phyloP scores from a whole-genome alignment of 2,113 vertebrate genomes.

The Anoplopoma fimbria region DNA sequence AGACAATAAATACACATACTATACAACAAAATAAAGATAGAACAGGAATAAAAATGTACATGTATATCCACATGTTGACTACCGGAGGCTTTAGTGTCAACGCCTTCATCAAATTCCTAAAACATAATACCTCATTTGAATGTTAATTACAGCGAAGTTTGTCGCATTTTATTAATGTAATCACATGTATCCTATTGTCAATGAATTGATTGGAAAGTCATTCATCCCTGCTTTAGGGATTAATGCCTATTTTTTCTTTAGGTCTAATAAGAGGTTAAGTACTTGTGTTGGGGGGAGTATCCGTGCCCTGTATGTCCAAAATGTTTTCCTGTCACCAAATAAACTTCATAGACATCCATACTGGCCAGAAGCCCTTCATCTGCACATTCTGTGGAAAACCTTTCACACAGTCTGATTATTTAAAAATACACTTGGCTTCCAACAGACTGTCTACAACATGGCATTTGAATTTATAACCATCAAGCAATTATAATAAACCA shows the following conservation, averaged over 20 bases:
- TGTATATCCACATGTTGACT: too few species aligned
- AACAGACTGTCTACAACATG: neutral
- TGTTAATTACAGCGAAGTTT: neutral
- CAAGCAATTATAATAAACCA: neutral
- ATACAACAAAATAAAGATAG: too few species aligned
- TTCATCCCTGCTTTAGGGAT: neutral
- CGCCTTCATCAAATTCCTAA: neutral
- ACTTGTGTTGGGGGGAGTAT: neutral
- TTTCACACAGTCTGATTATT: constrained; percentile 54
- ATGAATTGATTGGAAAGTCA: neutral
- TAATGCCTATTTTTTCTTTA: neutral
- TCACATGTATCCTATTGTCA: too few species aligned
- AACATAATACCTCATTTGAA: neutral
- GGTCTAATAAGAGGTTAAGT: neutral
- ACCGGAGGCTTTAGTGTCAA: neutral
- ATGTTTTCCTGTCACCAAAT: constrained; percentile 39
- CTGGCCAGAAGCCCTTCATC: constrained; percentile 57
- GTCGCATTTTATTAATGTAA: neutral
- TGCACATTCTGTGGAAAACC: constrained; percentile 55
- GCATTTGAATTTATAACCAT: neutral
- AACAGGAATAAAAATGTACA: too few species aligned
- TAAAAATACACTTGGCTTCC: constrained; percentile 45
- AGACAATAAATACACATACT: too few species aligned
- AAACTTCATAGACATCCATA: constrained; percentile 64
- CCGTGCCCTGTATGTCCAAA: constrained; percentile 73